These are phyloP conservation scores for Phalangium opilio DNA, from an alignment of 2,888 invertebrate species.

Conservation along the genomic window DNA sequence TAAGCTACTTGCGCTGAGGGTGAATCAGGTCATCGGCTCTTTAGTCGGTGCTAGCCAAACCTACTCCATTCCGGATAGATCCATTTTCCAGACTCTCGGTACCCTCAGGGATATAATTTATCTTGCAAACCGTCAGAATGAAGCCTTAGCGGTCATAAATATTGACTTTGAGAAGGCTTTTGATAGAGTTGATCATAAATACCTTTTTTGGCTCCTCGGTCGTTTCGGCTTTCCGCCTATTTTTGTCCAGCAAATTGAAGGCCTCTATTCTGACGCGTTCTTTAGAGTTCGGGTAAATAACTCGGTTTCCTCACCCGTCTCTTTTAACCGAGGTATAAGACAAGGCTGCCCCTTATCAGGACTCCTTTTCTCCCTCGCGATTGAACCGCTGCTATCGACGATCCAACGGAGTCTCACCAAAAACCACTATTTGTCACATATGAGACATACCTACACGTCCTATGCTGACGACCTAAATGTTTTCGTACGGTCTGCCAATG, in stretches of 20 bases:
- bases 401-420: not conserved
- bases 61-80: constrained; percentile 27
- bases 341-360: constrained; percentile 28
- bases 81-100: constrained; percentile 16
- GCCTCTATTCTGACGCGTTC: constrained; percentile 15
- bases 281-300: constrained; percentile 19
- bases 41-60: constrained; percentile 25
- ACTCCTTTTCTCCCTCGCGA: constrained; percentile 28
- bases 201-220: constrained; percentile 3
- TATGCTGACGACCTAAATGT: constrained; percentile 23
- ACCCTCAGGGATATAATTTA: constrained; percentile 10
- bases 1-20: constrained; percentile 20
- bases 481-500: constrained; percentile 4
- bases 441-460: no score
- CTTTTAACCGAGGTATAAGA: constrained; percentile 25
- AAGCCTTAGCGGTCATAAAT: constrained; percentile 25
- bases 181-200: constrained; percentile 26
- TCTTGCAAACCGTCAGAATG: constrained; percentile 4
- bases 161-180: constrained; percentile 31
- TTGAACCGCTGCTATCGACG: no score
- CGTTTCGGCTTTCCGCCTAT: no score
- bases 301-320: no score
- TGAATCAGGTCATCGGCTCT: constrained; percentile 3
- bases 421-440: no score
- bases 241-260: no score